Conservation (phyloP, 2,888 invertebrate species). For the Coremacera marginata region DNA sequence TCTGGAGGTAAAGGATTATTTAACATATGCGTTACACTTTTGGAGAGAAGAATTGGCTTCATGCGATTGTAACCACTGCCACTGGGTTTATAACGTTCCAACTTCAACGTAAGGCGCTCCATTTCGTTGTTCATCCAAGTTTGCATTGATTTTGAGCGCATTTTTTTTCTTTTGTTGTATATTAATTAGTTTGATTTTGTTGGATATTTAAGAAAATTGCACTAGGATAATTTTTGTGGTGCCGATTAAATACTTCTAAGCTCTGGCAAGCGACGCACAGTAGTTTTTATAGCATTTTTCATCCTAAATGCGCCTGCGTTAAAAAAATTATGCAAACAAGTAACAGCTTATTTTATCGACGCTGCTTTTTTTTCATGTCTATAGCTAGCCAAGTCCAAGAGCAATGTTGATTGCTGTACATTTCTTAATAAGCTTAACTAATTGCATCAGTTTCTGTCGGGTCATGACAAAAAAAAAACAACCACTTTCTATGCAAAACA, state of each 20-base stretch:
- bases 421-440: constrained; percentile 11
- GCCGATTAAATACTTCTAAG: no score
- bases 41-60: constrained; percentile 63
- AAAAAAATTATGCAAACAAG: neutral
- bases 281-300: constrained; percentile 25
- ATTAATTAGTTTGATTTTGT: neutral
- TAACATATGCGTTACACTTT: constrained; percentile 65
- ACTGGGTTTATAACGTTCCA: constrained; percentile 64
- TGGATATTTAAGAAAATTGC: no score
- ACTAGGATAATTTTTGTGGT: no score
- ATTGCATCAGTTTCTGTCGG: constrained; percentile 41
- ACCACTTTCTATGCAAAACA: neutral
- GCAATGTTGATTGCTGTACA: neutral
- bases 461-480: constrained; percentile 6
- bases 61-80: constrained; percentile 66
- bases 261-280: no score
- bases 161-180: constrained; percentile 33
- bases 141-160: constrained; percentile 57
- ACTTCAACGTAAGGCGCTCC: constrained; percentile 59
- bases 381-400: neutral
- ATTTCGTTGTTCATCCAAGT: constrained; percentile 65
- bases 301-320: neutral
- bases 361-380: neutral
- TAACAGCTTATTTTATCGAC: neutral
- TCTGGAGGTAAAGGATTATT: constrained; percentile 61